Base-by-base conservation (phyloP, 92 coral and sea anemone species). In the Epizoanthus ramosus region DNA sequence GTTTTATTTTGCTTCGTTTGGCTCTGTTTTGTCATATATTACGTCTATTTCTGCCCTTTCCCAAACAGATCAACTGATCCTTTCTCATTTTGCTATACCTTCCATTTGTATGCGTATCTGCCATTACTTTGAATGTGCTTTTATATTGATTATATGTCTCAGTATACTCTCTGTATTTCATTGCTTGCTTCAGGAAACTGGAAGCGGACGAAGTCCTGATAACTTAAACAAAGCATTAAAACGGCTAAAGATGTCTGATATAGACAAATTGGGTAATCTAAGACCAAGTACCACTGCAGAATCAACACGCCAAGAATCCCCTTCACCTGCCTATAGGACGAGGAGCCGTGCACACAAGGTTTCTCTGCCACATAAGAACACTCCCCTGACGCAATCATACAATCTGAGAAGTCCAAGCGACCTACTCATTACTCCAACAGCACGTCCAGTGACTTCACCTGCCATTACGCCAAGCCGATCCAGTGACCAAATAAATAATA, bases 271-370 rank as follows among this genome's bases (percentile, higher is more conserved):
- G 35, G 87, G 83, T 16, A 75, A 74, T 6, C 5, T 68, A 31
- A 84, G 87, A 47, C 83, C 87, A 10, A 77, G 15, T 24, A 75
- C 87, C 28, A 84, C 71, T 53, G 61, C 87, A 21, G 71, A 60
- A 4, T 5, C 52, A 13, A 25, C 2, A 21, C 43, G 58, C 21
- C 82, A 54, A 35, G 58, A 45, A 77, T 39, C 70, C 18, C n/a
- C 52, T 13, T 60, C 82, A 43, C 68, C 82, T 21, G 57, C 57
- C 18, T 69, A 39, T 7, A 22, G 70, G 72, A 54, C 86, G 72
- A 71, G 86, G 35, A 72, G 66, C 81, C 71, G 45, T 39, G 54
- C 57, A 19, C 57, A 41, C 19, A 77, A 77, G 57, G 71, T 22
- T 43, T 65, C 82, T 61, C 66, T 41, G 57, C 31, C 57, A 21